A percentile compares a stretch with the other conserved stretches of the same genome.
These are phyloP conservation scores for Potorous gilbertii DNA, from an alignment of 2,797 vertebrate genomes.

Conservation along the genomic window DNA sequence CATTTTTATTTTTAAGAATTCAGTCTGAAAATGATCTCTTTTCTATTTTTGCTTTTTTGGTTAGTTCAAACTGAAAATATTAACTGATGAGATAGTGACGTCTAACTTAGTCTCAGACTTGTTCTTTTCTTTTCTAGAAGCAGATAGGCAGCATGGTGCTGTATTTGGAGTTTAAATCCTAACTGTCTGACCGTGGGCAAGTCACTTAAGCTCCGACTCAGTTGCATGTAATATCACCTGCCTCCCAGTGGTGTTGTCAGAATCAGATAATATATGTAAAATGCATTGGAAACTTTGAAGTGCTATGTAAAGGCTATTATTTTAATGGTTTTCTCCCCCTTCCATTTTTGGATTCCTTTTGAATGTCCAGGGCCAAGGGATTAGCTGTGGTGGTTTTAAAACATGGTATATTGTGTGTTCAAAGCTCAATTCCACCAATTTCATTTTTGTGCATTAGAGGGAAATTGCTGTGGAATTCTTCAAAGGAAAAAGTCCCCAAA, in stretches of 20 bases:
- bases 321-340: background rate
- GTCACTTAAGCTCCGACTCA: too few relatives aligned
- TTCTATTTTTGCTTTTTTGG: constrained; percentile 41
- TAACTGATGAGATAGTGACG: constrained; percentile 42
- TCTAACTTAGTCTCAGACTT: constrained; percentile 46
- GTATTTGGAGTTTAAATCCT: background rate
- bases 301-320: too few relatives aligned
- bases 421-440: background rate
- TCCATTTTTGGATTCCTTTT: background rate
- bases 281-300: too few relatives aligned
- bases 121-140: constrained; percentile 48
- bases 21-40: constrained; percentile 17
- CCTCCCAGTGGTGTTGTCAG: too few relatives aligned
- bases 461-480: constrained; percentile 56
- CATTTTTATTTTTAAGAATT: constrained; percentile 41
- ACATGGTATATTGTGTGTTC: constrained; percentile 1
- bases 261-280: too few relatives aligned
- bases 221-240: too few relatives aligned
- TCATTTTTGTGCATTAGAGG: constrained; percentile 37
- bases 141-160: constrained; percentile 52
- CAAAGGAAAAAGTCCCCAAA: background rate
- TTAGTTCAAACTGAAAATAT: constrained; percentile 69
- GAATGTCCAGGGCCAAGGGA: background rate
- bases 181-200: too few relatives aligned
- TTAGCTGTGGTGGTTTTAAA: constrained; percentile 24